Evolutionary conservation across 2,888 invertebrate species (phyloP), one percentile per base, ranked within the genome.

Genomic region (Tetramorium bicarinatum): DNA sequence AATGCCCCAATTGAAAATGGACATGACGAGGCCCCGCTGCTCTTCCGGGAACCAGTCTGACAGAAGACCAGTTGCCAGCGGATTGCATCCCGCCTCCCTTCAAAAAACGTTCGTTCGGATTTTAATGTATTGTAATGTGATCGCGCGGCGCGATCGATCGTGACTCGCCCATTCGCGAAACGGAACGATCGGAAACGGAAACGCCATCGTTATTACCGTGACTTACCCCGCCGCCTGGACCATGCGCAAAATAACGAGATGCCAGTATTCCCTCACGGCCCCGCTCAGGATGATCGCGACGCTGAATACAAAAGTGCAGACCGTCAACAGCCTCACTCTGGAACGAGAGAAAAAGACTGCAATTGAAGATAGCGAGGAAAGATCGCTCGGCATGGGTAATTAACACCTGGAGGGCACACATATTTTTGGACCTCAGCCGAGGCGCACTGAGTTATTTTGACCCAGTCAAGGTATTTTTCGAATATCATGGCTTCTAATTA

Each of bases 1-100:
- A 89, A 99, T 98, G 15, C 99, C 99, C 98, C 98, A 99, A 95
- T 99, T 99, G 95, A 99, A 99, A 86, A 99, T 97, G 0, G 98
- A 98, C 96, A 99, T 97, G 18, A 98, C 99, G 61, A 98, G 95
- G 1, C 98, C 99, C 82, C 99, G 96, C 92, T 98, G 97, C 86
- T 96, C 96, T 93, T 97, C 97, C 0, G 97, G 96, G 93, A 98
- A 98, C 92, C 98, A 96, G 93, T 98, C 98, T 0, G 97, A 97
- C 84, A 98, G 95, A 67, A 98, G 97, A 8, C 98, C 98, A 0
- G 98, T 98, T 0, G 98, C 97, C 83, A 98, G 95, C 0, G 98
- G 98, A 95, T 98, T 98, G 94, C 98, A 98, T 1, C 98, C 98
- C 1, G 98, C 97, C 94, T 98, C 98, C 2, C 98, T 96, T 90